Evolutionary conservation across 2,113 vertebrate species (phyloP), one percentile per base, ranked within the genome.

Genomic region (Mormyrus lacerda): DNA sequence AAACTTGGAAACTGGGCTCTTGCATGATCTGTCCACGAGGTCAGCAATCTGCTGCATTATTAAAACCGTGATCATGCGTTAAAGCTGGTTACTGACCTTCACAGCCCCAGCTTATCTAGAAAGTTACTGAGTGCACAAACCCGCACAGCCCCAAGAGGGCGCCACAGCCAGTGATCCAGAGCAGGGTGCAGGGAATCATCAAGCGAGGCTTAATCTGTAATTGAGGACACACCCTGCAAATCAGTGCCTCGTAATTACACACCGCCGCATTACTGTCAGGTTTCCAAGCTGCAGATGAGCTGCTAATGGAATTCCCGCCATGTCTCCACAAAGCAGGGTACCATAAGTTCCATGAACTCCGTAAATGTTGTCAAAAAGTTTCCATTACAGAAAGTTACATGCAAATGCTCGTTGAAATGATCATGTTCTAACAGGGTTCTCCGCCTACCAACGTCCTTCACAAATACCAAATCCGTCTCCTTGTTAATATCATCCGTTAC

Each of bases 321-420:
- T 44, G 19, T 44, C 35, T 21, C 53, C 10, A 19, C 87, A 87
- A 87, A 51, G 89, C 45, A 21, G 27, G 85, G 88, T 39, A 91
- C 10, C 88, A 55, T 53, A 87, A 87, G 85, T 91, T 93, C 89
- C 90, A 94, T 94, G 92, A 92, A 93, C 90, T 90, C 88, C 9
- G 3, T 84, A 89, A 35, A 31, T 8, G 2, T 48, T 88, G 88
- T 47, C 85, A 55, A 79, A 24, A 87, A 85, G 88, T 87, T 65
- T 91, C 90, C 90, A 88, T 88, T 69, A 53, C 4, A 51, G 39
- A 84, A 92, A 93, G 94, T 93, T 91, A 92, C 91, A 94, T 95
- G 93, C 92, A 93, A 94, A 94, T 94, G 48, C 53, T 69, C 73
- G 44, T 92, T 87, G 94, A 90, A 85, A 91, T 76, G 51, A 90